Percentiles rank a stretch among this genome's conserved stretches.
Conservation (phyloP, 2,113 vertebrate genomes). For the Channa argus region DNA sequence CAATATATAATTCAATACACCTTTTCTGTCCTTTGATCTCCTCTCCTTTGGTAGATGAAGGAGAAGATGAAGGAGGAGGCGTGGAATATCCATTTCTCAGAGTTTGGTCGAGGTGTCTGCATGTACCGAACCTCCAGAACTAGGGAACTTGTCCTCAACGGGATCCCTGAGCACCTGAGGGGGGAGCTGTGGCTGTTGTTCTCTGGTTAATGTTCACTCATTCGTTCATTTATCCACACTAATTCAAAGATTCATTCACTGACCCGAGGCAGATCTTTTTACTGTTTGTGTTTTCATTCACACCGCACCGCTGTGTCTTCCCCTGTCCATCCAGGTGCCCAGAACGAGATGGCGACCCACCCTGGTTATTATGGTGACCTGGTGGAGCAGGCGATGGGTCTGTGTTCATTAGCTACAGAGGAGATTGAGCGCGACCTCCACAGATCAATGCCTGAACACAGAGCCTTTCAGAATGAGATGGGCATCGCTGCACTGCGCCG, state of each 20-base stretch:
- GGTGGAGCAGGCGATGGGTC: slow-evolving; percentile 91
- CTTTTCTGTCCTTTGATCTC: no score
- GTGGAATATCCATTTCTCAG: slow-evolving; percentile 98
- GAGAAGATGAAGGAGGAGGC: slow-evolving; percentile 98
- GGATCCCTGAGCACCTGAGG: slow-evolving; percentile 92
- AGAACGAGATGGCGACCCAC: slow-evolving; percentile 94
- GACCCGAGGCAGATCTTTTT: background rate
- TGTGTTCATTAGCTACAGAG: slow-evolving; percentile 91
- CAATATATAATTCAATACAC: no score
- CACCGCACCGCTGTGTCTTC: background rate
- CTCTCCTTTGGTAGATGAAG: slow-evolving; percentile 85
- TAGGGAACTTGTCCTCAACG: slow-evolving; percentile 92
- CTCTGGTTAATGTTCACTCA: slow-evolving; percentile 69
- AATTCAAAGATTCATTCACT: background rate
- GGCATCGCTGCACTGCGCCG: slow-evolving; percentile 96
- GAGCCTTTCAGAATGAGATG: slow-evolving; percentile 95
- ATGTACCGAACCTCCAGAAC: slow-evolving; percentile 97
- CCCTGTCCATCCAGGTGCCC: slow-evolving; percentile 85
- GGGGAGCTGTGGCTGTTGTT: slow-evolving; percentile 98
- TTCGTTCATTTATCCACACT: background rate
- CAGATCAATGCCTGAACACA: slow-evolving; percentile 97
- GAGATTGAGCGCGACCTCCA: slow-evolving; percentile 98
- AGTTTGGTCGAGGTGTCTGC: slow-evolving; percentile 95
- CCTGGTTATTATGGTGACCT: slow-evolving; percentile 93
- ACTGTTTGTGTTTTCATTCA: background rate